Conservation (phyloP, 2,797 vertebrate species). For the Manis crassicaudata region DNA sequence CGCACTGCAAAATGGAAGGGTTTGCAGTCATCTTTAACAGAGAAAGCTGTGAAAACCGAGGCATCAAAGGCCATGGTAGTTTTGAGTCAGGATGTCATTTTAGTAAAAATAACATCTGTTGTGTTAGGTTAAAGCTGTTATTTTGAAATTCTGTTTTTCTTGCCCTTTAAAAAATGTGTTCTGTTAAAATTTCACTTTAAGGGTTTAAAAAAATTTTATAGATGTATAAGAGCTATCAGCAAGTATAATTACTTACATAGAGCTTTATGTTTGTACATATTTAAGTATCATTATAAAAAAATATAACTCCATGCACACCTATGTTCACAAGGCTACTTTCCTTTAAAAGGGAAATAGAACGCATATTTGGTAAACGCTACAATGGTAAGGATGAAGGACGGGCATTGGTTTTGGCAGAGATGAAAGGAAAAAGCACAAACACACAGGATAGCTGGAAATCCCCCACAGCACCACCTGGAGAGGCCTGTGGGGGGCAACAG, state of each 20-base stretch:
- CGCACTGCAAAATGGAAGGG: neutral
- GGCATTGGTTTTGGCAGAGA: neutral
- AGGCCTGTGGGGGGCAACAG: neutral
- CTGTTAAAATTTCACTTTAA: neutral
- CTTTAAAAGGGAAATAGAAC: neutral
- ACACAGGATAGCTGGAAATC: neutral
- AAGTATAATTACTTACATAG: neutral
- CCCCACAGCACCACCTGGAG: neutral
- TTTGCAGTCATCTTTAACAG: neutral
- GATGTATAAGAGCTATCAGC: neutral
- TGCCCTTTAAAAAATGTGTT: neutral
- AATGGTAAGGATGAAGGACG: neutral
- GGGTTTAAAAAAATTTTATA: neutral
- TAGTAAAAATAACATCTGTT: neutral
- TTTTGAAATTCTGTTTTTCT: conserved; percentile 14
- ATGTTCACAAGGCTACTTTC: neutral
- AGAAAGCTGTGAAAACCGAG: neutral
- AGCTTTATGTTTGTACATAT: neutral
- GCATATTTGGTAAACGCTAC: neutral
- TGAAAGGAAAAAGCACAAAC: conserved; percentile 24
- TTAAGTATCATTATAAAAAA: conserved; percentile 19
- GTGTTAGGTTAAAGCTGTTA: neutral
- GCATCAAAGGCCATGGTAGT: neutral
- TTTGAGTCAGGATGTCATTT: neutral
- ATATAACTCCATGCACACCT: neutral